Evolutionary conservation across 2,113 vertebrate genomes (phyloP).

Genomic region (Amphiprion ocellaris): DNA sequence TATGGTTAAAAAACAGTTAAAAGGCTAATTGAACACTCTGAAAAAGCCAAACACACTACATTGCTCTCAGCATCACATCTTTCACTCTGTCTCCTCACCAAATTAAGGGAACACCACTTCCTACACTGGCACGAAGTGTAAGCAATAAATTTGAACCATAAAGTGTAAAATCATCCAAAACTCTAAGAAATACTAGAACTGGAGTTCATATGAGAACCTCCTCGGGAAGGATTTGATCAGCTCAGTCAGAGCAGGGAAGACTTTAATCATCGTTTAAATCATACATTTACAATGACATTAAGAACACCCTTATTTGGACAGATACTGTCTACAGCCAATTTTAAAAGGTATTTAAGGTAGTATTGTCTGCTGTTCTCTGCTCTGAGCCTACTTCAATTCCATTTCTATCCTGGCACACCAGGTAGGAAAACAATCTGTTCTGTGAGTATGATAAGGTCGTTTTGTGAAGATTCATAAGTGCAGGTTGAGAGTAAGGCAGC

Average conservation of each 20-base stretch:
- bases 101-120: not conserved
- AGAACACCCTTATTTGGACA: slow-evolving; percentile 21
- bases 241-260: slow-evolving; percentile 9
- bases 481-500: slow-evolving; percentile 68
- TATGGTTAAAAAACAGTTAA: too few relatives aligned
- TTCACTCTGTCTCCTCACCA: not conserved
- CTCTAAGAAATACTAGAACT: not conserved
- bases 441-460: slow-evolving; percentile 59
- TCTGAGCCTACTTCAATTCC: slow-evolving; percentile 28
- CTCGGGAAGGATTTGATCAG: not conserved
- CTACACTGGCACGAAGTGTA: not conserved
- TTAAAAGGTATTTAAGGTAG: slow-evolving; percentile 22
- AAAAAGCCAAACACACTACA: not conserved
- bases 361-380: slow-evolving; percentile 18
- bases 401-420: slow-evolving; percentile 38
- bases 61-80: too few relatives aligned
- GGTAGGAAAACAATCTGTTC: slow-evolving; percentile 57
- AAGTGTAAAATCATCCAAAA: not conserved
- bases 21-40: not conserved
- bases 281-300: slow-evolving; percentile 14
- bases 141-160: not conserved
- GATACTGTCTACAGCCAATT: slow-evolving; percentile 22
- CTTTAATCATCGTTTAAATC: slow-evolving; percentile 32
- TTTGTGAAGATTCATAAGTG: slow-evolving; percentile 70
- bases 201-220: not conserved